A percentile compares a stretch with the other conserved stretches of the same genome.
These are phyloP conservation scores for Pteronotus mesoamericanus DNA, from an alignment of 2,797 vertebrate species.

Conservation along the genomic window DNA sequence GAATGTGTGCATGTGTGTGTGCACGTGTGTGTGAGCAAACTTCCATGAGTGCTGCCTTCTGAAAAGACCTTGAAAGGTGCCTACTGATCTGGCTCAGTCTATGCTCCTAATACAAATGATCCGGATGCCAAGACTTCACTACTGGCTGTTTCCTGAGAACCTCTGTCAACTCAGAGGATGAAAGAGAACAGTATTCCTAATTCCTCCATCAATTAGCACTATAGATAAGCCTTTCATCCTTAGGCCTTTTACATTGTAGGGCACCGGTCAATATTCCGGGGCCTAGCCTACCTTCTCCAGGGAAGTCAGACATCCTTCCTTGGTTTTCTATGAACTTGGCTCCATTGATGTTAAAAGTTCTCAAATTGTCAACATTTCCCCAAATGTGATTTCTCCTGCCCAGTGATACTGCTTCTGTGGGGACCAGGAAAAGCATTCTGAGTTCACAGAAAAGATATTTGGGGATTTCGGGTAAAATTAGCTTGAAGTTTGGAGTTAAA, in stretches of 20 bases:
- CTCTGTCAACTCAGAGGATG: conserved; percentile 20
- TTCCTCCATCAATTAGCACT: conserved; percentile 50
- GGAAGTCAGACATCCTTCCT: conserved; percentile 3
- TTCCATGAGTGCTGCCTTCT: not conserved
- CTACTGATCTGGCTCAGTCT: not conserved
- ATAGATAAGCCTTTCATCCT: conserved; percentile 50
- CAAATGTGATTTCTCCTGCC: not conserved
- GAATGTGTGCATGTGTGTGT: not conserved
- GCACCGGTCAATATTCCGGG: conserved; percentile 18
- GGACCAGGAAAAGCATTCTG: not conserved
- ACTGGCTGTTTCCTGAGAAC: conserved; percentile 28
- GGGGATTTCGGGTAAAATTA: not conserved
- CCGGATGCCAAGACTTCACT: conserved; percentile 32
- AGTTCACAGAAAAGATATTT: not conserved
- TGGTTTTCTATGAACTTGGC: conserved; percentile 20
- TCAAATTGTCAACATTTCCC: not conserved
- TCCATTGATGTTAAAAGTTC: not conserved
- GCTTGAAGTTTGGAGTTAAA: not conserved
- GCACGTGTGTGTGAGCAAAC: not conserved
- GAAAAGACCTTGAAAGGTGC: conserved; percentile 27
- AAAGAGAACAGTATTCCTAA: conserved; percentile 56
- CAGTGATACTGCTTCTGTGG: not conserved
- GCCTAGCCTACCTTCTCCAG: not conserved
- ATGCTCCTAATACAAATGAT: conserved; percentile 66
- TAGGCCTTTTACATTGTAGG: conserved; percentile 38